Evolutionary conservation across 1,140 invertebrate genomes (phyloP), one percentile per base, ranked within the genome.

Genomic region (Drosophila mauritiana): DNA sequence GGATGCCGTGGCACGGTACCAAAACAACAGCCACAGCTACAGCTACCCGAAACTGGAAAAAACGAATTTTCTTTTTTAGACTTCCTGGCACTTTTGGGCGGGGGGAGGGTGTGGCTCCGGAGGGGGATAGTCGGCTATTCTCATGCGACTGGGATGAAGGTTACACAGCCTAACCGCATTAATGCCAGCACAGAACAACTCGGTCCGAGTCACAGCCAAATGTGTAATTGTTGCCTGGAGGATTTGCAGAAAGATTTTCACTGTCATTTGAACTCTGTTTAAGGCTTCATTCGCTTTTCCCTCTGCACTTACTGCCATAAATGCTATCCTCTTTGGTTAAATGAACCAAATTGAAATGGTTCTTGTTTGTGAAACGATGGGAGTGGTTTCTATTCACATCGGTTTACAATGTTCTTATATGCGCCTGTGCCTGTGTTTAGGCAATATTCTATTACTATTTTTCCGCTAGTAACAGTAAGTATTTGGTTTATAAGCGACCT

Each of bases 81-180:
- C 58, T 78, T 78, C 86, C 65, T 84, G 81, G 73, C 63, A 81
- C 55, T 78, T 68, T 63, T 52, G 27, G 15, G 40, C 25, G 31
- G 27, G 13, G 40, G 7, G 37, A 13, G 7, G 39, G 39, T 31
- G 31, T 31, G n/a, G 39, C n/a, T 5, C 5, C 17, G 31, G 31
- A 10, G 22, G 34, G 25, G 36, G 25, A 6, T n/a, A 46, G 59
- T 65, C 53, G 40, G 15, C 6, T 17, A 46, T 46, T 75, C 73
- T 76, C 72, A 15, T 42, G 73, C 48, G 73, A 75, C 72, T 73
- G 55, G 20, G 49, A 70, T 57, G 72, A 46, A 76, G 73, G 55
- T 67, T 73, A 81, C 70, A 72, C 79, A 69, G 57, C 77, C 68
- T 82, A 82, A 82, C 79, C 79, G 49, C 79, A 82, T 82, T 82